Conservation (phyloP, 1,140 invertebrate species). For the Drosophila serrata region DNA sequence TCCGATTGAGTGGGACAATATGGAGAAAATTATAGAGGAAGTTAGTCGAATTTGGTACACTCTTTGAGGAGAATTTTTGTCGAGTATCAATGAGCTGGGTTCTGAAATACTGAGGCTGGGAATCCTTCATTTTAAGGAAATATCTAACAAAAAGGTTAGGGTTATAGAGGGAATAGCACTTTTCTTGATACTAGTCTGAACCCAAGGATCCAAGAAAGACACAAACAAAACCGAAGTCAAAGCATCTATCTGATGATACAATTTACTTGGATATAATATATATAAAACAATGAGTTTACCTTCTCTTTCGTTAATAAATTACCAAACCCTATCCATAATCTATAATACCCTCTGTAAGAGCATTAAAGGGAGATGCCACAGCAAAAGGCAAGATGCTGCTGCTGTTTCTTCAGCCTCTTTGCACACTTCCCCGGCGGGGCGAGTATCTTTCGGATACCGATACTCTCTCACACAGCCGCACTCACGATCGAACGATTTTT, state of each 20-base stretch:
- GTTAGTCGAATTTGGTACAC: background rate
- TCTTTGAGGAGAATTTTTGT: background rate
- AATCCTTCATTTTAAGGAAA: background rate
- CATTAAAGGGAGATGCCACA: constrained; percentile 8
- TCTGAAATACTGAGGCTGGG: no score
- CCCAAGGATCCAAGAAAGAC: no score
- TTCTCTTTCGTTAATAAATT: background rate
- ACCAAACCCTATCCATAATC: background rate
- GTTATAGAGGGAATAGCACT: background rate
- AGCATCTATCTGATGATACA: no score
- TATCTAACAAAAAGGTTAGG: background rate
- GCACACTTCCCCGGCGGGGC: constrained; percentile 47
- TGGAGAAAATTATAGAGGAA: background rate
- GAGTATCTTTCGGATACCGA: constrained; percentile 43
- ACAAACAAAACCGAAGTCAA: no score
- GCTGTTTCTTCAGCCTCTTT: constrained; percentile 32
- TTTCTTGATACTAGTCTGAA: no score
- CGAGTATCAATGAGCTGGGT: no score
- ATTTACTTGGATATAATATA: no score
- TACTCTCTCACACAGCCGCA: constrained; percentile 43
- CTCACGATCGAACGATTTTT: constrained; percentile 80
- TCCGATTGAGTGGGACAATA: constrained; percentile 33
- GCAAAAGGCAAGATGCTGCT: background rate
- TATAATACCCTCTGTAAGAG: background rate
- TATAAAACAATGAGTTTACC: no score